Evolutionary conservation across 2,797 vertebrate genomes (phyloP).

Genomic region (Channallabes apus): DNA sequence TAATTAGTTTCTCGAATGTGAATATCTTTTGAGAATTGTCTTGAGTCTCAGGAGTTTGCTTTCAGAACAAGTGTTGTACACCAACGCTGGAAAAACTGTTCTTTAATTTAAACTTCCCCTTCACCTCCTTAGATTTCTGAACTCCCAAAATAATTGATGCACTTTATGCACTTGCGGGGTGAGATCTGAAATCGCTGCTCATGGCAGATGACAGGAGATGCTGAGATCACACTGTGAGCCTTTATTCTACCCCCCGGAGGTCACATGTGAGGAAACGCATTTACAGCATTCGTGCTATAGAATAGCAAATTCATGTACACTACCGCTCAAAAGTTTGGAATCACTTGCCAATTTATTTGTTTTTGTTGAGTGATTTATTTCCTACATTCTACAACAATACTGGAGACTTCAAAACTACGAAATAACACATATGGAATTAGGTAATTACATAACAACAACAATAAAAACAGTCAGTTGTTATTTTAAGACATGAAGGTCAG

Average conservation of each 20-base stretch:
- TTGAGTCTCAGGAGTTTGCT: neutral
- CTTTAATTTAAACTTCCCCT: neutral
- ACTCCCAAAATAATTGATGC: conserved; percentile 6
- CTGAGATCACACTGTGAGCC: conserved; percentile 4
- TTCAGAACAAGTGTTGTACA: neutral
- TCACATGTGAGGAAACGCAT: neutral
- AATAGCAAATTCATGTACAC: neutral
- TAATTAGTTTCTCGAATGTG: conserved; percentile 13
- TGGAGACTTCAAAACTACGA: too few species aligned
- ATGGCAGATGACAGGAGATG: neutral
- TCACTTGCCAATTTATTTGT: too few species aligned
- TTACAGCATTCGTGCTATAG: neutral
- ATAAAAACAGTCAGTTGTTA: too few species aligned
- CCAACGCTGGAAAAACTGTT: neutral
- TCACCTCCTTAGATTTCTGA: neutral
- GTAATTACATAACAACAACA: too few species aligned
- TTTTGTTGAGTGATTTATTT: too few species aligned
- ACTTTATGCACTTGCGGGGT: conserved; percentile 5
- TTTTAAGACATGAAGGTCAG: too few species aligned
- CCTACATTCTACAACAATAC: too few species aligned
- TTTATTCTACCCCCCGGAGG: neutral
- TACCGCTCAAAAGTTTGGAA: too few species aligned
- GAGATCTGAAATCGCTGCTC: neutral
- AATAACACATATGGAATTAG: too few species aligned
- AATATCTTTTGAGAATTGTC: neutral